Conservation (phyloP, 2,888 invertebrate genomes). For the Phyllotreta cruciferae region DNA sequence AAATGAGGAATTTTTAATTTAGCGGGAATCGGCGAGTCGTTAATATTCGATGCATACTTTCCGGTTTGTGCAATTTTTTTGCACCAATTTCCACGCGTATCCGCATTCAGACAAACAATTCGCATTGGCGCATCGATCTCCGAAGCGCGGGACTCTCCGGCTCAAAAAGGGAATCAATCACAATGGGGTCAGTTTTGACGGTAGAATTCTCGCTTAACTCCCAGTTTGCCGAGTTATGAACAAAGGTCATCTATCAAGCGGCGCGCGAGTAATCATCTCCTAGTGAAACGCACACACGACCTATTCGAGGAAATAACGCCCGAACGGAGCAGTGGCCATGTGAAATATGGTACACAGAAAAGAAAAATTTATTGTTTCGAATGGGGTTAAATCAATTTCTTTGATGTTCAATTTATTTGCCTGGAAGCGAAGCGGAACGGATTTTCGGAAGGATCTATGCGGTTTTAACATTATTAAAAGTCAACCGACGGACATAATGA, state of each 20-base stretch:
- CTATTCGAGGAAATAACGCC: neutral
- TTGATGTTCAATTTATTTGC: constrained; percentile 5
- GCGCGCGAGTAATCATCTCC: constrained; percentile 22
- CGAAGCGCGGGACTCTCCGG: too few species aligned
- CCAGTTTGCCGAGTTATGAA: constrained; percentile 29
- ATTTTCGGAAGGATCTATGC: too few species aligned
- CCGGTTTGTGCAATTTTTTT: too few species aligned
- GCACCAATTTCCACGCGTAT: too few species aligned
- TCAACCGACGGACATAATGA: neutral
- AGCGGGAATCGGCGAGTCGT: too few species aligned
- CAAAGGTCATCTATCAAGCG: constrained; percentile 32
- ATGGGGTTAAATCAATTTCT: constrained; percentile 10
- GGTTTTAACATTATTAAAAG: too few species aligned
- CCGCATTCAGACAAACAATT: too few species aligned
- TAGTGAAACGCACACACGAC: constrained; percentile 17
- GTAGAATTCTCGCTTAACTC: constrained; percentile 26
- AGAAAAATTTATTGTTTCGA: constrained; percentile 12
- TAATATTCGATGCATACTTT: too few species aligned
- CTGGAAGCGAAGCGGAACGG: neutral
- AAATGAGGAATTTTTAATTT: too few species aligned
- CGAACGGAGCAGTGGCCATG: constrained; percentile 1
- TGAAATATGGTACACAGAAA: constrained; percentile 8
- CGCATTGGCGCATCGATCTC: too few species aligned
- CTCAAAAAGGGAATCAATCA: too few species aligned
- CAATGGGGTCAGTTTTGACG: neutral